phyloP scores from a whole-genome alignment of 2,797 vertebrate genomes.

The Chromobotia macracanthus region DNA sequence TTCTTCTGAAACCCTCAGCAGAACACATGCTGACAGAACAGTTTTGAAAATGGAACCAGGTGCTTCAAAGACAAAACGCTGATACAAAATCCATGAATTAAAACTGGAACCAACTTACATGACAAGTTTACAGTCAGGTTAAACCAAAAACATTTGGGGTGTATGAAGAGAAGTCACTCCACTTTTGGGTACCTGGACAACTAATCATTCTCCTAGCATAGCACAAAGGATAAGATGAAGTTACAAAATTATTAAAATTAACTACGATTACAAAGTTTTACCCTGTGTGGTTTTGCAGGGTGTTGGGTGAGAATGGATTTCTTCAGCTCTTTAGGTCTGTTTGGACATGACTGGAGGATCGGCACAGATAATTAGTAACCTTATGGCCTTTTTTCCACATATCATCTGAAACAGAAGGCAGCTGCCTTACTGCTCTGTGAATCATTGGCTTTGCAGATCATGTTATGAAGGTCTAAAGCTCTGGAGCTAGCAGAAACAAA shows the following conservation, averaged over 20 bases:
- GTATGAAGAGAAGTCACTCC: slow-evolving; percentile 57
- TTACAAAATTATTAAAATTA: background rate
- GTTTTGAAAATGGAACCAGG: slow-evolving; percentile 14
- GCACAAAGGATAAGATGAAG: slow-evolving; percentile 1
- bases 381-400: slow-evolving; percentile 66
- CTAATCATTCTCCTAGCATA: slow-evolving; percentile 22
- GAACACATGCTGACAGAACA: slow-evolving; percentile 6
- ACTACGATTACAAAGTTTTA: background rate
- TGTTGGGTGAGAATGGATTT: background rate
- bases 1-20: slow-evolving; percentile 2
- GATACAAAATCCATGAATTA: slow-evolving; percentile 52
- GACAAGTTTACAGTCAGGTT: slow-evolving; percentile 65
- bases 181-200: background rate
- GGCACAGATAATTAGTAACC: slow-evolving; percentile 67
- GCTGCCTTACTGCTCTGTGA: background rate
- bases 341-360: background rate
- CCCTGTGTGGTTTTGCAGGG: background rate
- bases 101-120: slow-evolving; percentile 48
- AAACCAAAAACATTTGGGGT: slow-evolving; percentile 62
- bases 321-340: background rate
- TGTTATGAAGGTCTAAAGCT: background rate
- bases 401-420: background rate
- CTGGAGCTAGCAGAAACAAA: background rate
- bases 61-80: slow-evolving; percentile 21
- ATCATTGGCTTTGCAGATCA: background rate